Percentiles rank a stretch among this genome's conserved stretches.
Evolutionary conservation across 2,797 vertebrate species (phyloP).

Genomic region (Falco columbarius): DNA sequence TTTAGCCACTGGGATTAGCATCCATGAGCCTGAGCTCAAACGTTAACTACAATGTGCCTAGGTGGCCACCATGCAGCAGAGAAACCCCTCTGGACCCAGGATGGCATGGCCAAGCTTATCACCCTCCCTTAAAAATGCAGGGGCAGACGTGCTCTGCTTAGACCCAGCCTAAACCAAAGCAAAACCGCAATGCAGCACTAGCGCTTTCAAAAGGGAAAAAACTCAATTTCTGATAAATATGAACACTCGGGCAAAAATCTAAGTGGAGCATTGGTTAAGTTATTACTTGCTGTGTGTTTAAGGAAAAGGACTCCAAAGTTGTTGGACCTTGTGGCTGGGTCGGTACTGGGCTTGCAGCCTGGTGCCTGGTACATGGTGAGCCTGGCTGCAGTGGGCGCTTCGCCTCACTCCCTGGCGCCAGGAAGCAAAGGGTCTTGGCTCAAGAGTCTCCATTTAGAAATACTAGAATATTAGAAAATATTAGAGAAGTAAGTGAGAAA

Average conservation of each 20-base stretch:
- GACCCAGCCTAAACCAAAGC: background rate
- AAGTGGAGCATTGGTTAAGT: fast-evolving
- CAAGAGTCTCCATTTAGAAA: background rate
- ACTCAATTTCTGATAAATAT: background rate
- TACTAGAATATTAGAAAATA: background rate
- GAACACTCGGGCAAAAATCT: fast-evolving
- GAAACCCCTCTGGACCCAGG: background rate
- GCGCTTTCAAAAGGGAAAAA: background rate
- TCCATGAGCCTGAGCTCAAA: background rate
- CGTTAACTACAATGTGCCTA: background rate
- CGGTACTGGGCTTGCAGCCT: background rate
- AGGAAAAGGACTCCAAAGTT: background rate
- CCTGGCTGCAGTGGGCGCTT: background rate
- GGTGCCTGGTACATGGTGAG: background rate
- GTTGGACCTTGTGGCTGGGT: background rate
- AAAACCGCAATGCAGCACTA: background rate
- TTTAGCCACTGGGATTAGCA: background rate
- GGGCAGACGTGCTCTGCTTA: background rate
- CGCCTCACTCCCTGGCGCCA: fast-evolving
- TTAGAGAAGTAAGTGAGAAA: background rate
- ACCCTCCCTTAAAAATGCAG: background rate
- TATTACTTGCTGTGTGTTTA: background rate
- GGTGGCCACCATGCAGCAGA: background rate
- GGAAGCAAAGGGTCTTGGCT: background rate
- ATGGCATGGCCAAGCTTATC: background rate